Base-by-base conservation (phyloP, 2,113 vertebrate species). In the Hipposideros armiger region DNA sequence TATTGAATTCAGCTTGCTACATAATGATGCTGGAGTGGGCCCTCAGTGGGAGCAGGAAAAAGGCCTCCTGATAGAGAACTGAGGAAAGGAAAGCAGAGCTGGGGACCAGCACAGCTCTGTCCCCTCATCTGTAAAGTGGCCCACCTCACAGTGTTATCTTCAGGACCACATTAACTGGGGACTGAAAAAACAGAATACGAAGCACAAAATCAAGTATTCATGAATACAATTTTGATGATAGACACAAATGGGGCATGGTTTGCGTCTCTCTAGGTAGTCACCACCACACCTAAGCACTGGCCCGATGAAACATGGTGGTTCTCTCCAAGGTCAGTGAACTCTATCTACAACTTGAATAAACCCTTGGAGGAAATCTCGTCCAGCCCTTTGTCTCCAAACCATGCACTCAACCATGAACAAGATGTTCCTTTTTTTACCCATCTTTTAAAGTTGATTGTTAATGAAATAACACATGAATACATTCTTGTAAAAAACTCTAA, bases 361-460 rank as follows among this genome's bases (percentile, higher is more conserved):
- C 11, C 47, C 17, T 74, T 5, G 4, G 4, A 20, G 16, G 80
- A 22, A 69, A 66, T 58, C 8, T 77, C 5, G 0, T 50, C 19
- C 24, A 86, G 26, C 14, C 4, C 15, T 50, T 42, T 30, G 0
- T 52, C 26, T 67, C 84, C 60, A 90, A 73, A 58, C 78, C 62
- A 36, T 11, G 42, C 83, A 40, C 24, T 81, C 19, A 58, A 42
- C 74, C 47, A 6, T 26, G 24, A 74, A 36, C 22, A 60, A 52
- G 45, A 60, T 42, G 19, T 45, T 94, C 20, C 24, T 70, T 58
- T 92, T 87, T 28, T 20, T 2, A 30, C 17, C 45, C n/a, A 32
- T 87, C 47, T 88, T 96, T 83, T 30, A 69, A 84, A 42, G 60
- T 72, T 73, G 66, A 24, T 93, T 88, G 94, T 76, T 54, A 88